Evolutionary conservation across 1,140 invertebrate genomes (phyloP).

Genomic region (Cataglyphis hispanica): DNA sequence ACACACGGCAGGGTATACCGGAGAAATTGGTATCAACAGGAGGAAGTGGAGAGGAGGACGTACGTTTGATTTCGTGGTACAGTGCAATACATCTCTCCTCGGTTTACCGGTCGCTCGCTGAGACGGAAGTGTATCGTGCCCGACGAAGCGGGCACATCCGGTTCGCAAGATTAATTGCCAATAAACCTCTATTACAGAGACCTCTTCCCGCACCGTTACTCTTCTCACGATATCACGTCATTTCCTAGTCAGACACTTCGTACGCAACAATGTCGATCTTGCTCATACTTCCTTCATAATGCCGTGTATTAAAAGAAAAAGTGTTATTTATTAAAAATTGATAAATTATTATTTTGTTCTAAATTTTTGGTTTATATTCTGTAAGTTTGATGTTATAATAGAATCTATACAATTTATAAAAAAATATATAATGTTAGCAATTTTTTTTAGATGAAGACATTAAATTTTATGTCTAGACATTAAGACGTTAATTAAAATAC

Average conservation of each 20-base stretch:
- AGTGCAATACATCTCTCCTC: slow-evolving; percentile 75
- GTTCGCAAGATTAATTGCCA: slow-evolving; percentile 78
- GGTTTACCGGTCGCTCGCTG: slow-evolving; percentile 70
- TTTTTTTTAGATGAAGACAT: neutral
- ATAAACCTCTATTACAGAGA: slow-evolving; percentile 76
- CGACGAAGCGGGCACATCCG: slow-evolving; percentile 76
- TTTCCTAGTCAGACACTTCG: slow-evolving; percentile 55
- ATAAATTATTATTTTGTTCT: slow-evolving; percentile 43
- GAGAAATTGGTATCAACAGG: slow-evolving; percentile 51
- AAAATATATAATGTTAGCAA: neutral
- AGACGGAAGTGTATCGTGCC: slow-evolving; percentile 77
- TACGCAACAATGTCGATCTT: slow-evolving; percentile 15
- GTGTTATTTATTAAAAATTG: slow-evolving; percentile 29
- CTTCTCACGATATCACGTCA: slow-evolving; percentile 65
- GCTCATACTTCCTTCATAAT: neutral
- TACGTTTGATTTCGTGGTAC: slow-evolving; percentile 72
- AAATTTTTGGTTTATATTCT: slow-evolving; percentile 20
- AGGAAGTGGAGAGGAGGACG: slow-evolving; percentile 39
- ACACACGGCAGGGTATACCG: slow-evolving; percentile 12
- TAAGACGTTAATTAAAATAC: too few relatives aligned
- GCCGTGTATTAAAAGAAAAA: too few relatives aligned
- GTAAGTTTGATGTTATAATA: neutral
- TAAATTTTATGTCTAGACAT: neutral
- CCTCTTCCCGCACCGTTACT: slow-evolving; percentile 72
- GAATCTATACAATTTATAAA: neutral